Evolutionary conservation across 2,888 invertebrate genomes (phyloP), one percentile per base, ranked within the genome.

Genomic region (Xestoiulus laeticollis): DNA sequence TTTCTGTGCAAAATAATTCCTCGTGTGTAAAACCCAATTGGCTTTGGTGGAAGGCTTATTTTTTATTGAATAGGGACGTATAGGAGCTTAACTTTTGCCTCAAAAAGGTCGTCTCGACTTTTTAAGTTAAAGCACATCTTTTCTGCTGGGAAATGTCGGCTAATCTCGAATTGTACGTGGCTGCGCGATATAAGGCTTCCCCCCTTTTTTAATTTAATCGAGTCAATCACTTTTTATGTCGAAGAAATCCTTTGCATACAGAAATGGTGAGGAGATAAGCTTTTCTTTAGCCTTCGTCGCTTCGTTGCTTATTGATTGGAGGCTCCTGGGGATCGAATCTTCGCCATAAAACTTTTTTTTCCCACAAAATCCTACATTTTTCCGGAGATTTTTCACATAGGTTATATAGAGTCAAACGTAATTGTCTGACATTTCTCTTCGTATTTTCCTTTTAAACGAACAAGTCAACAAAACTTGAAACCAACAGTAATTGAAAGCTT

Each of bases 141-240:
- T 78, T 78, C 78, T 14, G 78, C 78, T 78, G 78, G 78, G 78
- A 78, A 78, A 78, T 78, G 30, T 30, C 78, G 78, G 78, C 78
- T 78, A 78, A 78, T 78, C 78, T 78, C 30, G 78, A 78, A 30
- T 78, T 26, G 78, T 78, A 78, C 78, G 78, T 78, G 78, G 78
- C 78, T 26, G 19, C 6, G 68, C 68, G 68, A 68, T 68, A 68
- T 68, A 68, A 68, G 68, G 38, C 38, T 38, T 19, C 68, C 26
- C 68, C 78, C 16, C 30, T 78, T 22, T 78, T 78, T 78, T 78
- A 78, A 78, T 78, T 78, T 78, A 78, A 78, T 78, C 78, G 26
- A 78, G 78, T 78, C 78, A 78, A 78, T 78, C 78, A 78, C 78
- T 78, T 78, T 78, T 78, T 78, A 78, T 78, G 78, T 78, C 78